Base-by-base conservation (phyloP, 2,888 invertebrate genomes). In the Harpalus rubripes region DNA sequence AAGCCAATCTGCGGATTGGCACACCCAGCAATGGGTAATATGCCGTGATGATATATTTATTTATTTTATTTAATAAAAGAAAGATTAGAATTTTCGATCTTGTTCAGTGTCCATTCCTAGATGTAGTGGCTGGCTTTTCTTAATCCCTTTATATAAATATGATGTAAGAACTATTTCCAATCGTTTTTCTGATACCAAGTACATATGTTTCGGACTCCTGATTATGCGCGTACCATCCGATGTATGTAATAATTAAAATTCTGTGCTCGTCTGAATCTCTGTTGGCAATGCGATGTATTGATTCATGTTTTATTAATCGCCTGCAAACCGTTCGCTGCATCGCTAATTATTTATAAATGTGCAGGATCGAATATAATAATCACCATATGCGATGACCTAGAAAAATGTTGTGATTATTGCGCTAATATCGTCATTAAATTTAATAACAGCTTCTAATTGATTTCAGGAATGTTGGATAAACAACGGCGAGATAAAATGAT, bases 371-470 rank as follows among this genome's bases (percentile, higher is more conserved):
- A 26, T 56, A 58, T 72, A 39, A 16, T 80, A 76, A 74, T 74
- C 78, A 32, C 63, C 63, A 44, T 84, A 61, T 78, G 16, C 52
- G 78, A 22, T 84, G 84, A 84, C 84, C 84, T 84, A 84, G 59
- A 84, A 84, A 84, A 78, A 83, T 83, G 58, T 41, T 22, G 22
- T 56, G 59, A 59, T 83, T 74, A 83, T 83, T 83, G 58, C 56
- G 68, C 41, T 78, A 84, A 84, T 84, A 61, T 84, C 44, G 44
- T 84, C 78, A 78, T 84, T 84, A 84, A 78, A 76, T 84, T 84
- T 44, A 78, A 84, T 78, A 83, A 83, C 58, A 59, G 83, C 8
- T 16, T 72, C 63, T 83, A 83, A 83, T 83, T 83, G 83, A 83
- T 61, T 72, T 52, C 56, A 68, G 81, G 81, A 82, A 82, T 82